Base-by-base conservation (phyloP, 2,888 invertebrate genomes). In the Tetragonisca angustula region DNA sequence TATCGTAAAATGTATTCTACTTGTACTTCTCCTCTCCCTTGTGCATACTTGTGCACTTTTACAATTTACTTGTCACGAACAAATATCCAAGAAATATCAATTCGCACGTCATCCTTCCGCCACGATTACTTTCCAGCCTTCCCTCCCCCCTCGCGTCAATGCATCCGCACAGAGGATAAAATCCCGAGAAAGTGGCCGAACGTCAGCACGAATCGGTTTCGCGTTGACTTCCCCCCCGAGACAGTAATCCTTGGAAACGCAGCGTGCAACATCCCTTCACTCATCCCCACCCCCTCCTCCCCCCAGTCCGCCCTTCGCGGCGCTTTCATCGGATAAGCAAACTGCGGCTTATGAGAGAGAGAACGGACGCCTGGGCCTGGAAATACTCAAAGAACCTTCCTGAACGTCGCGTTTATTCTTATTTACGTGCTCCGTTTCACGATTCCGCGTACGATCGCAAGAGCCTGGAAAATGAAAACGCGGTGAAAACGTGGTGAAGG, bases 261-360 rank as follows among this genome's bases (percentile, higher is more conserved):
- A 19, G 43, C 43, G 43, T 43, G 43, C 43, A 43, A 43, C 43
- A 43, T 43, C 43, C 43, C 43, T 43, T 43, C 43, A 11, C 43
- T 43, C 43, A 43, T 43, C 43, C 43, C 43, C 32, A 52, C 15
- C 54, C 6, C 49, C 49, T 21, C 27, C 17, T 4, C 19, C 67
- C 52, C 43, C 43, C 11, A 11, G 54, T 6, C 15, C 52, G 24
- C 21, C 49, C 76, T 32, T 17, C 62, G 49, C n/a, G 27, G 21
- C 32, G 77, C 81, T 77, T 72, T 73, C 77, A 56, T 68, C 72
- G 77, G 68, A 81, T 73, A 77, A 81, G 77, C 81, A 81, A 73
- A 81, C 68, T 50, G 72, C 68, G 62, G 32, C 77, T 81, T 73
- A 73, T 68, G 72, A 71, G 72, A 69, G 49, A 13, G n/a, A 13